Conservation (phyloP, 1,140 invertebrate species). For the Brachionus paranguensis region DNA sequence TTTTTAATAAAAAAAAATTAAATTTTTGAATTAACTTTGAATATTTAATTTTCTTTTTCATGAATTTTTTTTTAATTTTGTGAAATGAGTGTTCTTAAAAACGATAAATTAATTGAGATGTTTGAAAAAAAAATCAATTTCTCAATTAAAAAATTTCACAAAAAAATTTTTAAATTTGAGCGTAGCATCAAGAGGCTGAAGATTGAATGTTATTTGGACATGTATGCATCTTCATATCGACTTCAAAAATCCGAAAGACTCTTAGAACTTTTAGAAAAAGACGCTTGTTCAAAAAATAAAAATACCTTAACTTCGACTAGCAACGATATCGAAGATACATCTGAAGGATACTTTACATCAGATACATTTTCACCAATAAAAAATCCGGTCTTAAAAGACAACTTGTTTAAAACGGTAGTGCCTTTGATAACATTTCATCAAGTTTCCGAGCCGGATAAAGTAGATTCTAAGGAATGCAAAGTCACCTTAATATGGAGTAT, state of each 20-base stretch:
- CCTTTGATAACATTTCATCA: neutral
- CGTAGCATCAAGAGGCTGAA: neutral
- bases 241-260: neutral
- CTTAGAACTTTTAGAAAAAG: neutral
- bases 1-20: neutral
- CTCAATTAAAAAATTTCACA: neutral
- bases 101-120: neutral
- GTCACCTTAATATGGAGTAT: conserved; percentile 20
- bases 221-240: neutral
- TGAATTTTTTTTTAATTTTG: neutral
- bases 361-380: neutral
- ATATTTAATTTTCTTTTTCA: neutral
- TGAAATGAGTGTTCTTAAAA: neutral
- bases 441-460: neutral
- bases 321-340: neutral
- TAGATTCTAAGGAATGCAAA: neutral
- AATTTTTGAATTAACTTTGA: neutral
- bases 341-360: neutral
- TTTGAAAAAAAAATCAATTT: neutral
- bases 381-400: neutral
- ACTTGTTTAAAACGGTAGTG: neutral
- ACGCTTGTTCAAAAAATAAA: neutral
- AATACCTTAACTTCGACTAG: neutral
- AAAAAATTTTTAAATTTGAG: neutral
- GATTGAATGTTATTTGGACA: neutral